Conservation (phyloP, 2,113 vertebrate species). For the Salvelinus namaycush region DNA sequence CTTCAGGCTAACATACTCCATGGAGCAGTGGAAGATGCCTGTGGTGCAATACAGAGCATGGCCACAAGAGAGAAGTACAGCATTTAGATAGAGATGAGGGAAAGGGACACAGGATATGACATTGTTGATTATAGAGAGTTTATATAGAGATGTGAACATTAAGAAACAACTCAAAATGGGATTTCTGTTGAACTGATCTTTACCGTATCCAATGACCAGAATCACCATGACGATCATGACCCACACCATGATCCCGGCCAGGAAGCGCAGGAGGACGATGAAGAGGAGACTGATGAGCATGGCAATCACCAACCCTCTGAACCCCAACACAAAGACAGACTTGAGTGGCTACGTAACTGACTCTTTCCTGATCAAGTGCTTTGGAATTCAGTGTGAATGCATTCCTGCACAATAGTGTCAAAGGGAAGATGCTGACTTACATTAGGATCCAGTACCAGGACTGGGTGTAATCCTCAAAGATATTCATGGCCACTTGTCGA, state of each 20-base stretch:
- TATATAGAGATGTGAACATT: neutral
- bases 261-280: slow-evolving; percentile 88
- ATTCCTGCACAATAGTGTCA: neutral
- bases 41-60: neutral
- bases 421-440: slow-evolving; percentile 69
- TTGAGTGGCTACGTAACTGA: slow-evolving; percentile 45
- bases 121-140: too few relatives aligned
- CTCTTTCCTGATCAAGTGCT: neutral
- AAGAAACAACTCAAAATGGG: too few relatives aligned
- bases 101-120: too few relatives aligned
- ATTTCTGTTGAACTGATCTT: slow-evolving; percentile 25
- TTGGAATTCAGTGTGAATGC: neutral
- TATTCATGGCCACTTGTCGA: slow-evolving; percentile 88
- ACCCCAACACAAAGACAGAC: neutral
- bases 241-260: slow-evolving; percentile 94
- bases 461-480: slow-evolving; percentile 93
- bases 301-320: slow-evolving; percentile 86
- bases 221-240: slow-evolving; percentile 87
- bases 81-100: neutral
- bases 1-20: slow-evolving; percentile 81
- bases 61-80: neutral
- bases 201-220: slow-evolving; percentile 88
- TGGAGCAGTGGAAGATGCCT: slow-evolving; percentile 93
- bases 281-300: slow-evolving; percentile 88
- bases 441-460: slow-evolving; percentile 98